Evolutionary conservation across 2,113 vertebrate genomes (phyloP), one percentile per base, ranked within the genome.

Genomic region (Epinephelus fuscoguttatus): DNA sequence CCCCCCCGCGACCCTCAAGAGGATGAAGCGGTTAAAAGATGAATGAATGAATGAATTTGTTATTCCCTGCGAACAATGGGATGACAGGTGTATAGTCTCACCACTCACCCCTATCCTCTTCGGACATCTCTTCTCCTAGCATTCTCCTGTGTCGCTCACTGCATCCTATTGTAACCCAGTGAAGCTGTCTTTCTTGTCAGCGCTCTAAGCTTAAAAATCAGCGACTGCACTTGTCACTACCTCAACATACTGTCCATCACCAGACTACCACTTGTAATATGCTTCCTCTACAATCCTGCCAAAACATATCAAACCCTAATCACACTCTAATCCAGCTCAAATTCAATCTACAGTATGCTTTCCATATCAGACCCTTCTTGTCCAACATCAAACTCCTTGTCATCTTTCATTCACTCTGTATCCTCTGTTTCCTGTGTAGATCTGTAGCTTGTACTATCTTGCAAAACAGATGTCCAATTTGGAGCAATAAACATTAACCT

Each of bases 161-260:
- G 50, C 19, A 14, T 49, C 55, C 21, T 33, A 49, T 12, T 75
- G 56, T 56, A 52, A 49, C 19, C 19, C 57, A 30, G 27, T n/a
- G 30, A 60, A 42, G 70, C 72, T 25, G 37, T 59, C 59, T 64
- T 62, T 50, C 64, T 55, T 61, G 33, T 30, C 56, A 57, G n/a
- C 72, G 56, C 30, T 37, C 17, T 21, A 14, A 57, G 47, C 63
- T 71, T 49, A 52, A 67, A 79, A 78, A 75, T 56, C 49, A n/a
- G 4, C 37, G 19, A 19, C 27, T 50, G 49, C 37, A 50, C 45
- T 74, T 69, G 49, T 74, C 66, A 30, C 42, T 25, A 21, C 60
- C 62, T 67, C 40, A 30, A 56, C 80, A 60, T 47, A 33, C 52
- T 70, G 64, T 49, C 59, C 47, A 33, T 83, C 74, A 63, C 8